Evolutionary conservation across 92 coral and sea anemone species (phyloP), one percentile per base, ranked within the genome.

Genomic region (Phenganax subtilis): DNA sequence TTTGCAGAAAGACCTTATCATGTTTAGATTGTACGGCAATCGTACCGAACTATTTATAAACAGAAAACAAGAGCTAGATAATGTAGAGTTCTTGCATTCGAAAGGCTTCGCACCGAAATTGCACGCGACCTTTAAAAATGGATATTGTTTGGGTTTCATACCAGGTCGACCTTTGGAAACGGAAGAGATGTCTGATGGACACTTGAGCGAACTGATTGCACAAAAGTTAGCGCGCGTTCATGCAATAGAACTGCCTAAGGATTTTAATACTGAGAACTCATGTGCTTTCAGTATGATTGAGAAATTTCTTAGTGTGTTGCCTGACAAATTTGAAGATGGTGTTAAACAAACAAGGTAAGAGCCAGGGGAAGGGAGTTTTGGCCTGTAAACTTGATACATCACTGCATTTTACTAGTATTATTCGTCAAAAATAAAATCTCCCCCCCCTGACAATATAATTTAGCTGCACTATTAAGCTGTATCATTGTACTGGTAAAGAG

Each of bases 11-110:
- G 99, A 96, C 25, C 88, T 93, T 60, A 80, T 87, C 20, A 85
- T 96, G 57, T 96, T 96, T 71, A 89, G 99, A 57, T 54, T 96
- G 15, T 96, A 84, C 76, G 99, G 99, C 0, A 92, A 96, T 80
- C 90, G 90, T 76, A 96, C 99, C 16, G 99, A 96, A 83, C 88
- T 92, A 8, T 96, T 96, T 59, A 96, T 96, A 54, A 97, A 96
- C 76, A 80, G 99, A 71, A 68, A 89, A 59, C 90, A 85, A 82
- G 99, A 96, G 84, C 84, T 96, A 44, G 90, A 87, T 55, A 96
- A 93, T 17, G 92, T 92, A 72, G 86, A 81, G 79, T 69, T 90
- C 64, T 81, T 96, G 55, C 87, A 85, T 52, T 87, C 97, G 15
- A 69, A 72, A 66, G 99, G 99, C 3, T 87, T 85, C 71, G 99